phyloP scores from a whole-genome alignment of 2,113 vertebrate genomes.

The Actenoides hombroni region DNA sequence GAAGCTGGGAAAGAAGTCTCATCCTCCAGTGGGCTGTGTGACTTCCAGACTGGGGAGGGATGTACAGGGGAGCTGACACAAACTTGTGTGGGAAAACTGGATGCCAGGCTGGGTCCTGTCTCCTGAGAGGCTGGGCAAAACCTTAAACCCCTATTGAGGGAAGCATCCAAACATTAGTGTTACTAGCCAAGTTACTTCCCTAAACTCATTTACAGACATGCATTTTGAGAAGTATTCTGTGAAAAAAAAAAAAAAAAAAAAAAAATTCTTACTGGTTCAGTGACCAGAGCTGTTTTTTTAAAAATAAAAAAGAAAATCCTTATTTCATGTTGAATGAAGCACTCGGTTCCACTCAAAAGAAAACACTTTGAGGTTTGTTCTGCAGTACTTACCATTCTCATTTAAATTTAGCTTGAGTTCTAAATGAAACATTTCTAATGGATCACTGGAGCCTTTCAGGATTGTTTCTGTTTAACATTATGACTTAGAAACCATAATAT shows the following conservation, averaged over 20 bases:
- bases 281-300: background rate
- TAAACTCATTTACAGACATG: background rate
- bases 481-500: background rate
- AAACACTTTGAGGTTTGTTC: background rate
- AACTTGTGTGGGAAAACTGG: background rate
- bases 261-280: background rate
- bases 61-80: background rate
- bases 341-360: background rate
- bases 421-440: constrained; percentile 39
- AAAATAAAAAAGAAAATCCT: background rate
- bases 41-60: background rate
- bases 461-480: constrained; percentile 26
- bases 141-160: background rate
- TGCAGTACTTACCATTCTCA: background rate
- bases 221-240: background rate
- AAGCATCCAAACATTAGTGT: background rate
- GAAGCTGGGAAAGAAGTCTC: background rate
- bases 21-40: background rate
- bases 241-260: background rate
- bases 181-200: background rate
- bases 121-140: background rate
- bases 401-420: constrained; percentile 42
- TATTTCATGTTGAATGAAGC: constrained; percentile 7
- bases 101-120: background rate
- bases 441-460: constrained; percentile 11